phyloP scores from a whole-genome alignment of 2,888 invertebrate species.

The Exephanes ischioxanthus region DNA sequence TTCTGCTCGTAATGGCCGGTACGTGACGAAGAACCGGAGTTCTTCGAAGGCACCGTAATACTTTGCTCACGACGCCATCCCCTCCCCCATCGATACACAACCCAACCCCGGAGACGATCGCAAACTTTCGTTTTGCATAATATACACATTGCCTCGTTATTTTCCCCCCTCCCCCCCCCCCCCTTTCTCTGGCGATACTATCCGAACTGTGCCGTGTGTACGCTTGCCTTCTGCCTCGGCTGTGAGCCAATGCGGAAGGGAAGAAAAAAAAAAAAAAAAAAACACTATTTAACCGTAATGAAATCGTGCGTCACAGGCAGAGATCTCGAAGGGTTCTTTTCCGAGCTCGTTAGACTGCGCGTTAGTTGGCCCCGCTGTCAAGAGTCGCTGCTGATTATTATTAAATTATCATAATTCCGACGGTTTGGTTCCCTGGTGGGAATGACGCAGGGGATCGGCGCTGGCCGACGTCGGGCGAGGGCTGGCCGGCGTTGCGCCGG shows the following conservation, averaged over 20 bases:
- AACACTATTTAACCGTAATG: slow-evolving; percentile 72
- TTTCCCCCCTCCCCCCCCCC: not conserved
- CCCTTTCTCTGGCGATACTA: slow-evolving; percentile 10
- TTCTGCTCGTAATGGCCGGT: slow-evolving; percentile 74
- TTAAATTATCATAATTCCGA: not conserved
- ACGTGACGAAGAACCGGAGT: slow-evolving; percentile 73
- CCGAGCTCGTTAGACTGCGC: slow-evolving; percentile 30
- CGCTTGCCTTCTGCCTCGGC: slow-evolving; percentile 16
- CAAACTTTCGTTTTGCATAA: slow-evolving; percentile 76
- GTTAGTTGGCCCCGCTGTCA: not conserved
- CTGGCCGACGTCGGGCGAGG: not conserved
- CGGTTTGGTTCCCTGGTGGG: not conserved
- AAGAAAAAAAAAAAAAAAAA: slow-evolving; percentile 55
- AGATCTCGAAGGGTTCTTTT: slow-evolving; percentile 38
- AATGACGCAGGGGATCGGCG: not conserved
- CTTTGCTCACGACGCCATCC: slow-evolving; percentile 63
- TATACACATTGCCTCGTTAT: slow-evolving; percentile 74
- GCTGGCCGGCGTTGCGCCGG: not conserved
- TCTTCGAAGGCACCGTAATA: slow-evolving; percentile 59
- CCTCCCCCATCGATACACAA: slow-evolving; percentile 54
- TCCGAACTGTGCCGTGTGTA: slow-evolving; percentile 46
- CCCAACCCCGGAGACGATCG: slow-evolving; percentile 62
- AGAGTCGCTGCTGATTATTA: slow-evolving; percentile 3
- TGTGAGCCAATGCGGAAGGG: slow-evolving; percentile 42
- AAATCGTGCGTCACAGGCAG: slow-evolving; percentile 68